Evolutionary conservation across 2,797 vertebrate genomes (phyloP), one percentile per base, ranked within the genome.

Genomic region (Lacerta viridis): DNA sequence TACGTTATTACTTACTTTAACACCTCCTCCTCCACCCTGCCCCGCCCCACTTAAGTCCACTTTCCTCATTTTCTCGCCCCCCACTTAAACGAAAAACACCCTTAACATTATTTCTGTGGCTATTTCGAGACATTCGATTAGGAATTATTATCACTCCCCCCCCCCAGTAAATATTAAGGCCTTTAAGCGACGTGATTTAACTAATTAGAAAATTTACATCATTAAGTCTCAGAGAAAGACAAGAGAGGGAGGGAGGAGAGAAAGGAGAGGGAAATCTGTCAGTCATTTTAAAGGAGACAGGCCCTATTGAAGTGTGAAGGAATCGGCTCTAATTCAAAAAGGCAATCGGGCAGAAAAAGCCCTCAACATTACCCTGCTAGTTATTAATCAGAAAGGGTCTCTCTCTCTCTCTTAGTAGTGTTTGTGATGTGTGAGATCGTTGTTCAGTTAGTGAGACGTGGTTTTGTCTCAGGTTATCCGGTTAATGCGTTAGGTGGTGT

Each of bases 121-220:
- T 96, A 95, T 96, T 95, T 95, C 93, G 87, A 96, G 95, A 95
- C 94, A 95, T 95, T 92, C 89, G 92, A 95, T 94, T 92, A 87
- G 92, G 82, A 90, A 94, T 95, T 41, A 85, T 81, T 11, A 96
- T 96, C 96, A 80, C 95, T 95, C 80, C 94, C 96, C 94, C 55
- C n/a, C 92, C 94, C 94, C 84, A 92, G 95, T 97, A 96, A 97
- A 97, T 97, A 97, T 96, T 96, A 96, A 95, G 96, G 95, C 97
- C 98, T 96, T 97, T 97, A 96, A 98, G 98, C 97, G 95, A 97
- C 96, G 96, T 97, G 97, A 97, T 98, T 97, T 97, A 97, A 97
- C 97, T 97, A 97, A 98, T 97, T 98, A 98, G 97, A 98, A 98
- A 98, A 97, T 98, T 97, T 97, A 98, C 97, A 98, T 98, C 98